A percentile compares a stretch with the other conserved stretches of the same genome.
phyloP scores from a whole-genome alignment of 1,140 invertebrate species.

The Uloborus diversus region DNA sequence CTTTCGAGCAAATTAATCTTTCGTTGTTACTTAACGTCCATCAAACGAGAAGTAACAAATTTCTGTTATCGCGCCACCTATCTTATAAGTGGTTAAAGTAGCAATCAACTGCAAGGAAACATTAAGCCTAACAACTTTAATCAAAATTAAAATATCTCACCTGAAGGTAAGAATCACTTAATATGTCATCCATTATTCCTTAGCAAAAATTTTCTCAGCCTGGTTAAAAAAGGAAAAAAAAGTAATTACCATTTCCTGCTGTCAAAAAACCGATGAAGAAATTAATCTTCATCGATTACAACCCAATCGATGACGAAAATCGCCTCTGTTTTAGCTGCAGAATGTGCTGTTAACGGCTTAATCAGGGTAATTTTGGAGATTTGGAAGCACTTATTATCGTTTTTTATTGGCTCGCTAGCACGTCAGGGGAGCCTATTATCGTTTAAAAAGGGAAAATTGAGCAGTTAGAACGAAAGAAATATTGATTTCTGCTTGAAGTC shows the following conservation, averaged over 20 bases:
- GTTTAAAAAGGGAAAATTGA: constrained; percentile 4
- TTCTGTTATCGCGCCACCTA: too few relatives aligned
- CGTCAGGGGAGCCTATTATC: background rate
- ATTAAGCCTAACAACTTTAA: constrained; percentile 26
- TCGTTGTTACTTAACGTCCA: too few relatives aligned
- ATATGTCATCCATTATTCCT: constrained; percentile 44
- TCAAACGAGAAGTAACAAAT: too few relatives aligned
- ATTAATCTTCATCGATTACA: constrained; percentile 54
- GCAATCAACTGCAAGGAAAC: too few relatives aligned
- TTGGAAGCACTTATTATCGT: constrained; percentile 28
- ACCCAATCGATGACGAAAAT: constrained; percentile 20
- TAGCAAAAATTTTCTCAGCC: constrained; percentile 12
- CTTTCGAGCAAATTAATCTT: too few relatives aligned
- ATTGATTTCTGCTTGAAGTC: constrained; percentile 32
- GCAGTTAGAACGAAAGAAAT: constrained; percentile 5
- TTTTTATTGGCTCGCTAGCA: background rate
- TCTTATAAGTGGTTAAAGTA: too few relatives aligned
- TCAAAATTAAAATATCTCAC: constrained; percentile 54
- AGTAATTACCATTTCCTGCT: constrained; percentile 50
- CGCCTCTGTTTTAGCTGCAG: background rate
- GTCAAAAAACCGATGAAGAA: constrained; percentile 52
- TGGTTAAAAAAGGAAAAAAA: background rate
- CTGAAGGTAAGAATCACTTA: constrained; percentile 42
- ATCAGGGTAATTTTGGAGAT: constrained; percentile 22
- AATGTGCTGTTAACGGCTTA: constrained; percentile 19